These are phyloP conservation scores for Drosophila aff. DNA, from an alignment of 1,140 invertebrate genomes.

Conservation along the genomic window DNA sequence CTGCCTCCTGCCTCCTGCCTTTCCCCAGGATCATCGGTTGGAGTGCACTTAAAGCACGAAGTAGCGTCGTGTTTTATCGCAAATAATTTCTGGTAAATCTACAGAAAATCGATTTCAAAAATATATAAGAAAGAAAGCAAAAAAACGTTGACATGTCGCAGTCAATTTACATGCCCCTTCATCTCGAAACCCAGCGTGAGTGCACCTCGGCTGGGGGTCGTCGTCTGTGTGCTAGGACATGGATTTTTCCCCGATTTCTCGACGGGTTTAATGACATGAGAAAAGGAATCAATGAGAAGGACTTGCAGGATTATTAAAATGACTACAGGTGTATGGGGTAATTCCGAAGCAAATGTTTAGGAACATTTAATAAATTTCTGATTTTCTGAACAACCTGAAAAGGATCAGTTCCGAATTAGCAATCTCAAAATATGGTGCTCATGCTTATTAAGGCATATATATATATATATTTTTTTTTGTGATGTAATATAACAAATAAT, in stretches of 20 bases:
- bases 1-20: background rate
- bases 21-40: slow-evolving; percentile 39
- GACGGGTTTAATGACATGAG: slow-evolving; percentile 56
- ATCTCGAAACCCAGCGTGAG: slow-evolving; percentile 23
- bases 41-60: slow-evolving; percentile 76
- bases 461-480: no score
- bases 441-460: no score
- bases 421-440: no score
- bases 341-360: background rate
- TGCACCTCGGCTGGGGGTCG: slow-evolving; percentile 52
- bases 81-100: slow-evolving; percentile 77
- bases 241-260: slow-evolving; percentile 24
- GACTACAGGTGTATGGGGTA: no score
- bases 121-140: slow-evolving; percentile 6
- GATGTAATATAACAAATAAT: no score
- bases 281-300: slow-evolving; percentile 5
- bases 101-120: slow-evolving; percentile 69
- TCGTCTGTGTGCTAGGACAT: slow-evolving; percentile 28
- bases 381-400: background rate
- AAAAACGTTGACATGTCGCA: slow-evolving; percentile 52
- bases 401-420: no score
- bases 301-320: slow-evolving; percentile 16
- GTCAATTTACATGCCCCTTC: slow-evolving; percentile 43
- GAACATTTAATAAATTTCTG: background rate
- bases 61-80: slow-evolving; percentile 77